Conservation (phyloP, 2,797 vertebrate genomes). For the Zalophus californianus region DNA sequence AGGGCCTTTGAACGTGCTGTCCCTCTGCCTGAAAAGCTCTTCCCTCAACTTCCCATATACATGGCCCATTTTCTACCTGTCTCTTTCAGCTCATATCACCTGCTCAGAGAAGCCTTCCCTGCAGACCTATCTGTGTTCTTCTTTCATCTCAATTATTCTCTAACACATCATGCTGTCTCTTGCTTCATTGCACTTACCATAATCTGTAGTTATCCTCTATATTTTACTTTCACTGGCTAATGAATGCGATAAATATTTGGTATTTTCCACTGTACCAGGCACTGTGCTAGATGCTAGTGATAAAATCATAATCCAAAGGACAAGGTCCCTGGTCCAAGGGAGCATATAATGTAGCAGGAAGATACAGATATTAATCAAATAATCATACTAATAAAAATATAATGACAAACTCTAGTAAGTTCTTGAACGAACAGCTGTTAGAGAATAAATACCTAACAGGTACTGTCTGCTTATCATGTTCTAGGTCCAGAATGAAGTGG, state of each 20-base stretch:
- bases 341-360: background rate
- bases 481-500: background rate
- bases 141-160: background rate
- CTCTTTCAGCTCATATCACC: background rate
- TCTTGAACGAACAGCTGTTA: background rate
- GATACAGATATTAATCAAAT: background rate
- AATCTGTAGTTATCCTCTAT: background rate
- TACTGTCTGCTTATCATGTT: background rate
- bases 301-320: background rate
- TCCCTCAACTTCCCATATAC: background rate
- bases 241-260: background rate
- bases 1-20: background rate
- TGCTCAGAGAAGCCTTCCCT: background rate
- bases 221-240: background rate
- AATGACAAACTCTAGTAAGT: background rate
- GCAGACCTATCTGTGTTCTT: background rate
- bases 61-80: background rate
- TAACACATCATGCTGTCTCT: background rate
- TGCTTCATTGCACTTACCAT: background rate
- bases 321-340: background rate
- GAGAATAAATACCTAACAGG: background rate
- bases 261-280: background rate
- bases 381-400: background rate
- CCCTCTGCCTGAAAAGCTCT: background rate
- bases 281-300: background rate